A percentile compares a stretch with the other conserved stretches of the same genome.
Evolutionary conservation across 2,113 vertebrate genomes (phyloP).

Genomic region (Eidolon helvum): DNA sequence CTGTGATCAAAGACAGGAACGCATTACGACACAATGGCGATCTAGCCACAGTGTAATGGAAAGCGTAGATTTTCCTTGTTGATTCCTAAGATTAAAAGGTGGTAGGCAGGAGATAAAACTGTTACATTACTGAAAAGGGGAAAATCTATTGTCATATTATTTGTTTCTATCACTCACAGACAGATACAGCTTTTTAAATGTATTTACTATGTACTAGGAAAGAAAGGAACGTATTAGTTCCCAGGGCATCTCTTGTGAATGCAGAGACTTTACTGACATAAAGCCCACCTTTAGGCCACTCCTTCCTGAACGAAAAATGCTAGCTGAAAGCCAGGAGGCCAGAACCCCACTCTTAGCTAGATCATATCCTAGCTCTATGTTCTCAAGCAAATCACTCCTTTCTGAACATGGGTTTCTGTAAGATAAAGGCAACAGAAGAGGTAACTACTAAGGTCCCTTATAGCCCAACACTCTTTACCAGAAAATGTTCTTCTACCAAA

Average conservation of each 20-base stretch:
- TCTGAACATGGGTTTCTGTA: neutral
- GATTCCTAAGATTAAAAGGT: neutral
- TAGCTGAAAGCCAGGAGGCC: neutral
- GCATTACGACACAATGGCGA: fast-evolving
- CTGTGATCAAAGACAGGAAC: neutral
- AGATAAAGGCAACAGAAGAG: neutral
- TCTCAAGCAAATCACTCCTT: neutral
- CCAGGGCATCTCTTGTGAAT: neutral
- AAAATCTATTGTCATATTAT: neutral
- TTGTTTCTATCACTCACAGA: neutral
- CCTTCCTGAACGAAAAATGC: neutral
- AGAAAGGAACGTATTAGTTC: neutral
- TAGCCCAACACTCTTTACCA: neutral
- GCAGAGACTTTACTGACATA: neutral
- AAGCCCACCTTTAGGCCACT: neutral
- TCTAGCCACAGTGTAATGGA: neutral
- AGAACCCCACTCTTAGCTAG: neutral
- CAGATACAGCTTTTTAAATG: neutral
- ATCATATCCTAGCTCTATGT: neutral
- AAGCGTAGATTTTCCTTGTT: neutral
- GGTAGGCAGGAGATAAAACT: neutral
- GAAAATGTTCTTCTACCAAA: neutral
- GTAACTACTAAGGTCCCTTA: neutral
- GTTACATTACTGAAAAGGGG: neutral
- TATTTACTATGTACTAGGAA: neutral